phyloP scores from a whole-genome alignment of 2,797 vertebrate genomes.

The Enteromius argenteus region DNA sequence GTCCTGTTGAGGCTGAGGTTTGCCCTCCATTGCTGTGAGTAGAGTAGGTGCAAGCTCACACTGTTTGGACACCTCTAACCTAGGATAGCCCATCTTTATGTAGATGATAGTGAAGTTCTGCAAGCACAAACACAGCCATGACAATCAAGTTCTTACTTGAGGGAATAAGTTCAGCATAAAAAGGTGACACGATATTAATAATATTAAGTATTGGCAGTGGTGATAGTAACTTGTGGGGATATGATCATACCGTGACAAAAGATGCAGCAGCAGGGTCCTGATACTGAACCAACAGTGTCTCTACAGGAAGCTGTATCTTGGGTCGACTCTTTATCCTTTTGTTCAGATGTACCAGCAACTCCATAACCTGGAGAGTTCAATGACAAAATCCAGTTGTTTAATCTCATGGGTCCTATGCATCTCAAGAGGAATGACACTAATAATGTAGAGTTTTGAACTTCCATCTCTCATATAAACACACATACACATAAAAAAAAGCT shows the following conservation, averaged over 20 bases:
- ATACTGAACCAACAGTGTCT: conserved; percentile 96
- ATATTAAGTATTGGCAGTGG: background rate
- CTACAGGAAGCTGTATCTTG: conserved; percentile 97
- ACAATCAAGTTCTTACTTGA: background rate
- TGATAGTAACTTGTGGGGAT: background rate
- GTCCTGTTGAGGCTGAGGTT: conserved; percentile 97
- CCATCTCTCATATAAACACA: background rate
- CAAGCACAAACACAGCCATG: conserved; percentile 23
- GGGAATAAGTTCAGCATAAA: background rate
- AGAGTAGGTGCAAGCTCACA: conserved; percentile 96
- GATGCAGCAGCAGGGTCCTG: conserved; percentile 97
- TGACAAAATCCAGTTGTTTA: conserved; percentile 1
- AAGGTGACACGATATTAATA: background rate
- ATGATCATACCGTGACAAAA: conserved; percentile 90
- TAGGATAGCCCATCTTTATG: conserved; percentile 98
- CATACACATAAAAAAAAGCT: background rate
- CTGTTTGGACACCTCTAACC: conserved; percentile 92
- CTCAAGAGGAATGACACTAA: background rate
- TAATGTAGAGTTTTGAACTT: background rate
- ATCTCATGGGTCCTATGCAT: background rate
- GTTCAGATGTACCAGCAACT: conserved; percentile 95
- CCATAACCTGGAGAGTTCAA: conserved; percentile 89
- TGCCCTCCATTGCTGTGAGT: conserved; percentile 97
- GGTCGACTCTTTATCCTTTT: conserved; percentile 98
- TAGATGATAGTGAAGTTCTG: conserved; percentile 99